A percentile compares a stretch with the other conserved stretches of the same genome.
phyloP scores from a whole-genome alignment of 2,888 invertebrate species.

The Chirona hameri region DNA sequence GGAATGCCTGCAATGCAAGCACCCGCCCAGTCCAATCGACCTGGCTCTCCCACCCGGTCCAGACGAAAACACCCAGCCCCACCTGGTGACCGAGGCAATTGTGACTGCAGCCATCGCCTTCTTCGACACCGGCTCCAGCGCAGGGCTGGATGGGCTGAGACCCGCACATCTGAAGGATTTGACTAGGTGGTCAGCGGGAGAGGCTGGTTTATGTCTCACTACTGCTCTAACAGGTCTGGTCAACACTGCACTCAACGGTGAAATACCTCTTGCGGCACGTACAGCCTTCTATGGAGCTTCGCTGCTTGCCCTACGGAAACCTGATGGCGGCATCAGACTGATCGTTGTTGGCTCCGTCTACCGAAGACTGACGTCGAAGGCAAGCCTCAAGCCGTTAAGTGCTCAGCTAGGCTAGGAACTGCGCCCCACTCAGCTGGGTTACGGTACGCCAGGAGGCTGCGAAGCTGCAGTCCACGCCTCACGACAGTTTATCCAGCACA shows the following conservation, averaged over 20 bases:
- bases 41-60: not conserved
- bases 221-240: not conserved
- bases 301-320: not conserved
- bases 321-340: not conserved
- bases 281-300: not conserved
- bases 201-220: not conserved
- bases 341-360: not conserved
- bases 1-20: not conserved
- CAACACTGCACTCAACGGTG: not conserved
- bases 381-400: not conserved
- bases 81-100: not conserved
- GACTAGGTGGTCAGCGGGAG: not conserved
- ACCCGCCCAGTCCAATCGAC: not conserved
- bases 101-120: not conserved
- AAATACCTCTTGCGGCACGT: not conserved
- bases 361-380: not conserved
- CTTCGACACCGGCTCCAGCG: not conserved
- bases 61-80: not conserved
- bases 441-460: not conserved
- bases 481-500: not conserved
- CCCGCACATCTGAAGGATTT: not conserved
- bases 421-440: not conserved
- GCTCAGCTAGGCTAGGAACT: not conserved
- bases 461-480: not conserved
- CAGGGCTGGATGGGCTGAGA: not conserved